Evolutionary conservation across 92 coral and sea anemone species (phyloP), one percentile per base, ranked within the genome.

Genomic region (Ricordea florida): DNA sequence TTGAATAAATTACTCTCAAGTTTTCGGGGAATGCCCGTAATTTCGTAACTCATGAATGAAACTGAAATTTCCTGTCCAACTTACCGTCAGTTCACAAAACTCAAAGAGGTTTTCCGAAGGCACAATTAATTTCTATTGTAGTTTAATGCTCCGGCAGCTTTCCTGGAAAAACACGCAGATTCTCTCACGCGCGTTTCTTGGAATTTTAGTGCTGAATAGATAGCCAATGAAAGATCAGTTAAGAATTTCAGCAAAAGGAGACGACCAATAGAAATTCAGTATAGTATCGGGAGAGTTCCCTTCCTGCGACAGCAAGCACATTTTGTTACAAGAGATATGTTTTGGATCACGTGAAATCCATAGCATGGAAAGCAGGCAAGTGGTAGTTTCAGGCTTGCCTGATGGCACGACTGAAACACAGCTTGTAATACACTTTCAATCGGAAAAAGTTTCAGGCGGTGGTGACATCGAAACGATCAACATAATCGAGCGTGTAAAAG

Each of bases 371-470:
- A 23, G 67, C 7, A 3, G 15, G 5, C 71, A 46, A 0, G 60
- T 59, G 17, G 7, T 44, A 21, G 98, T 92, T 68, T 66, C 85
- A 62, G 94, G 92, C 37, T 61, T 89, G 6, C 67, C 87, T 33
- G 50, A 66, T 7, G 46, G 21, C 6, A 88, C 94, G 37, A 62
- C 85, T 0, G 30, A 85, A 47, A 77, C 76, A 10, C 72, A 93
- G 47, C 69, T 92, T 13, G 57, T 46, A 25, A 67, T 58, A 11
- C 89, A 81, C 78, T 92, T 92, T 73, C 94, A 89, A 44, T 85
- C 87, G 24, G 45, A 31, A 15, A 76, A 85, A 60, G 86, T 88
- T 38, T 88, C 98, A 29, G 88, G 92, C 25, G 98, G 98, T 4
- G 98, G 98, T 16, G 92, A 92, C 51, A 77, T 88, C 14, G 80